Evolutionary conservation across 2,797 vertebrate genomes (phyloP).

Genomic region (Lepilemur ruficaudatus): DNA sequence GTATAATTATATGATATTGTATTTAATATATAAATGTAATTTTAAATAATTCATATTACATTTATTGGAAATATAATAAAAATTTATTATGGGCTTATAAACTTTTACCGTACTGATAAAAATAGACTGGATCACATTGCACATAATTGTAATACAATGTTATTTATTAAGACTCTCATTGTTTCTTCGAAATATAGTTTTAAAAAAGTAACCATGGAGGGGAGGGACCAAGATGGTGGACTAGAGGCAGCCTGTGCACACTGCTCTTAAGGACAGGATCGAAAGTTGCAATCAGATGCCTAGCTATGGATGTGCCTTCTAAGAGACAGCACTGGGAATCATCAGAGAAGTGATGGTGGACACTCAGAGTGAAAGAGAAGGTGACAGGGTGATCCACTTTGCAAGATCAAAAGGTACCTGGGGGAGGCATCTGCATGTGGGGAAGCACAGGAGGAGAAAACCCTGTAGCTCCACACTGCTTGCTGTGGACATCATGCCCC

Average conservation of each 20-base stretch:
- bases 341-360: not conserved
- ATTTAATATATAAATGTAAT: not conserved
- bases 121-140: not conserved
- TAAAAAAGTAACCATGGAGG: not conserved
- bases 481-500: not conserved
- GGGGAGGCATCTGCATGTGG: not conserved
- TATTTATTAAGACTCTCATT: not conserved
- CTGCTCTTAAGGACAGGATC: not conserved
- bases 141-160: not conserved
- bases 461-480: not conserved
- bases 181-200: not conserved
- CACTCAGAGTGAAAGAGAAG: not conserved
- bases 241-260: not conserved
- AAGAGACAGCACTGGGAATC: not conserved
- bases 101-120: not conserved
- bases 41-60: not conserved
- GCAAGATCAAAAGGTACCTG: not conserved
- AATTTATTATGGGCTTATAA: not conserved
- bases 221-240: not conserved
- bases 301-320: not conserved
- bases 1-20: not conserved
- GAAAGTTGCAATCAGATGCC: not conserved
- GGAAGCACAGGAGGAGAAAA: not conserved
- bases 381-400: not conserved
- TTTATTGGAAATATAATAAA: not conserved